These are phyloP conservation scores for Andricus grossulariae DNA, from an alignment of 1,140 invertebrate species.

Conservation along the genomic window DNA sequence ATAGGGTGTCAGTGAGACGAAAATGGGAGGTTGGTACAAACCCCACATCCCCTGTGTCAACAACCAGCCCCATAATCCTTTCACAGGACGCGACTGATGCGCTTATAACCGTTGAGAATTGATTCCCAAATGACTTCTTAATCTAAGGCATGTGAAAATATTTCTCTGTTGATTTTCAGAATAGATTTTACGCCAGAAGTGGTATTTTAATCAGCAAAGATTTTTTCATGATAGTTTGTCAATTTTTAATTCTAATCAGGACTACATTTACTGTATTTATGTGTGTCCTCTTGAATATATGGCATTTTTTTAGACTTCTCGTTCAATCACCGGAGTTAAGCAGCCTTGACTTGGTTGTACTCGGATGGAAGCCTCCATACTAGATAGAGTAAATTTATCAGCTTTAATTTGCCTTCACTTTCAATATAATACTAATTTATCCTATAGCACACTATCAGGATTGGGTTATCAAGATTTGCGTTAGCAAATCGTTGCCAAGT, in stretches of 20 bases:
- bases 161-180: not conserved
- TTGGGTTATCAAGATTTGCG: too few relatives aligned
- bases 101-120: conserved; percentile 68
- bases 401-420: too few relatives aligned
- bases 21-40: conserved; percentile 45
- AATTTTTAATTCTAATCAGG: conserved; percentile 44
- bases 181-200: too few relatives aligned
- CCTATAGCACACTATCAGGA: too few relatives aligned
- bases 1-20: conserved; percentile 66
- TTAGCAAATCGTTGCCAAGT: too few relatives aligned
- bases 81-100: conserved; percentile 59
- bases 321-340: too few relatives aligned
- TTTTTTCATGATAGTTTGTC: conserved; percentile 31
- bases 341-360: too few relatives aligned
- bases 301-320: too few relatives aligned
- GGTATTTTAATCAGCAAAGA: conserved; percentile 13
- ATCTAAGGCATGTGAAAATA: conserved; percentile 48
- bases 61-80: conserved; percentile 71
- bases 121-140: conserved; percentile 69
- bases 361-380: too few relatives aligned
- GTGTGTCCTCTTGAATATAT: too few relatives aligned
- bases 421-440: too few relatives aligned
- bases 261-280: not conserved
- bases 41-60: conserved; percentile 64
- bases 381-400: too few relatives aligned